phyloP scores from a whole-genome alignment of 2,888 invertebrate species.

The Dolichomitus sp. region DNA sequence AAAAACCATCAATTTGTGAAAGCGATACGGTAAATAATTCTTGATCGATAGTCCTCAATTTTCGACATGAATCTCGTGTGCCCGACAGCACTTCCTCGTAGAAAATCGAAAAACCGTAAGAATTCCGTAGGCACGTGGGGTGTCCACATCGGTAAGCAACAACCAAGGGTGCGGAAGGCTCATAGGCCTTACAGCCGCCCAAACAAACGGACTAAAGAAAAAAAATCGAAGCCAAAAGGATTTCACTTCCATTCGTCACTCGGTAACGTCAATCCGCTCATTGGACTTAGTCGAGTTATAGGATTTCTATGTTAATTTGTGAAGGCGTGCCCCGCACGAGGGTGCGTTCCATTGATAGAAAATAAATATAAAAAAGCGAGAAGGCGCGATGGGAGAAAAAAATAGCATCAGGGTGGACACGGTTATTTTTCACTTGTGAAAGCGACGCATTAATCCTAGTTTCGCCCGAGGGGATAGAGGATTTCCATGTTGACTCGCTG shows the following conservation, averaged over 20 bases:
- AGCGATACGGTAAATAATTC: too few species aligned
- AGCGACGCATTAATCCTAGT: conserved; percentile 64
- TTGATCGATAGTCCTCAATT: too few species aligned
- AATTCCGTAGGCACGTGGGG: too few species aligned
- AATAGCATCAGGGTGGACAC: conserved; percentile 30
- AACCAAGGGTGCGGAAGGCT: conserved; percentile 19
- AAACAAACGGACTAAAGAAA: neutral
- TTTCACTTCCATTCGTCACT: conserved; percentile 59
- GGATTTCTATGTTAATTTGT: conserved; percentile 63
- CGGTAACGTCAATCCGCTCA: conserved; percentile 52
- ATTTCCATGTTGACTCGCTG: conserved; percentile 65
- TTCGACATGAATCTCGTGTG: too few species aligned
- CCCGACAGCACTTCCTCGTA: too few species aligned
- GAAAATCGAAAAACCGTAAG: too few species aligned
- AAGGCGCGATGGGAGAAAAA: conserved; percentile 19
- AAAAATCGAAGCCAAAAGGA: conserved; percentile 19
- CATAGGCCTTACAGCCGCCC: neutral
- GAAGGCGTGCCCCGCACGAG: conserved; percentile 37
- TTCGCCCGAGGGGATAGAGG: conserved; percentile 60
- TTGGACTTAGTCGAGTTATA: conserved; percentile 53
- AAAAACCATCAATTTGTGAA: too few species aligned
- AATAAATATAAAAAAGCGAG: conserved; percentile 18
- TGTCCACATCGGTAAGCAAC: conserved; percentile 8
- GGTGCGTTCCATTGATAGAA: conserved; percentile 55
- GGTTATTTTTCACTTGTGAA: conserved; percentile 68